Percentiles rank a stretch among this genome's conserved stretches.
phyloP scores from a whole-genome alignment of 1,140 invertebrate genomes.

The Brachionus asplanchnoidis region DNA sequence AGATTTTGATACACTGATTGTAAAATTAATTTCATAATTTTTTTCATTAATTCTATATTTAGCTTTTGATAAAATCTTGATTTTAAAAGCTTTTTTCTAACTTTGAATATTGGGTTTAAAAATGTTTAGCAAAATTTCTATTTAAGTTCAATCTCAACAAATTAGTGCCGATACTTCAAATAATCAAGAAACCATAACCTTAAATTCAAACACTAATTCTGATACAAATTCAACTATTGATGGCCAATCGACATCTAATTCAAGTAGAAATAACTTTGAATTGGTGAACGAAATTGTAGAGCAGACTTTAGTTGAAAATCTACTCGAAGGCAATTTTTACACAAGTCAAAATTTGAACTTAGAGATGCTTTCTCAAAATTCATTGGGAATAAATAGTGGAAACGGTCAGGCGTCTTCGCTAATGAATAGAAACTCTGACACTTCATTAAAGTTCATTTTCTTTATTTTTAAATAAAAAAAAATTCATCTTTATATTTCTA shows the following conservation, averaged over 20 bases:
- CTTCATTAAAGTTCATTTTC: not conserved
- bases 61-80: too few species aligned
- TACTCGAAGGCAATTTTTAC: slow-evolving; percentile 5
- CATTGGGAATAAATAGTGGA: not conserved
- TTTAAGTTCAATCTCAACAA: not conserved
- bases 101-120: too few species aligned
- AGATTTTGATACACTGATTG: too few species aligned
- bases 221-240: not conserved
- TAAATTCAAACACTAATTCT: not conserved
- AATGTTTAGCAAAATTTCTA: not conserved
- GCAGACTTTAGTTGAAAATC: slow-evolving; percentile 28
- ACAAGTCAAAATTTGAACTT: not conserved
- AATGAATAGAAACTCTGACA: not conserved
- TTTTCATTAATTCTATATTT: too few species aligned
- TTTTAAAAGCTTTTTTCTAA: too few species aligned
- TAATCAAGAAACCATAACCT: not conserved
- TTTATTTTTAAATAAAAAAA: too few species aligned
- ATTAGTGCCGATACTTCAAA: not conserved
- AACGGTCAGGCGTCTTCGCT: not conserved
- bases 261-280: slow-evolving; percentile 9
- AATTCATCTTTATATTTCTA: not conserved
- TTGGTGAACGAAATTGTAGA: slow-evolving; percentile 30
- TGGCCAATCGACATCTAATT: not conserved
- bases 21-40: too few species aligned
- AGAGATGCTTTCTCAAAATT: not conserved